Evolutionary conservation across 2,797 vertebrate species (phyloP).

Genomic region (Coluber constrictor): DNA sequence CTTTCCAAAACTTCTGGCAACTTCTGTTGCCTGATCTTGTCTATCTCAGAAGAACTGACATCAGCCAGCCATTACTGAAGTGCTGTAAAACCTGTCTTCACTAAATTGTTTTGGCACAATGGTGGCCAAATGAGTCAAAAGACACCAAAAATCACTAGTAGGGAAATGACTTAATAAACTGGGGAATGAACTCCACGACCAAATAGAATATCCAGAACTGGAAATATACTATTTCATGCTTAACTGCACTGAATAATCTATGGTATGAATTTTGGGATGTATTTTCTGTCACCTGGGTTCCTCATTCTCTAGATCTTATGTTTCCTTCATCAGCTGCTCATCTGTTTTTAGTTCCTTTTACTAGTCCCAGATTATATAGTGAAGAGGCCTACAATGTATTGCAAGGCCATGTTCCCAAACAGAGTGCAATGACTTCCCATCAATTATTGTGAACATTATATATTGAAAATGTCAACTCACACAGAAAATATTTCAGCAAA

Average conservation of each 20-base stretch:
- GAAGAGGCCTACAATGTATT: neutral
- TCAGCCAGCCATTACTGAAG: neutral
- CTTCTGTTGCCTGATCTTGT: neutral
- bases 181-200: neutral
- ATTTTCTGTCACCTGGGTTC: neutral
- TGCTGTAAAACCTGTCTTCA: neutral
- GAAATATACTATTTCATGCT: neutral
- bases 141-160: neutral
- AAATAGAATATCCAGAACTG: neutral
- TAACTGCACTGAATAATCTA: neutral
- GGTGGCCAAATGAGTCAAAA: neutral
- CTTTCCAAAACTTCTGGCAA: neutral
- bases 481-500: neutral
- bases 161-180: neutral
- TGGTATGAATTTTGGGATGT: neutral
- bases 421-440: neutral
- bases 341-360: neutral
- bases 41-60: neutral
- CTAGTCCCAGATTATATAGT: neutral
- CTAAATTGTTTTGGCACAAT: neutral
- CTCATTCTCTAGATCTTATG: neutral
- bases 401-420: neutral
- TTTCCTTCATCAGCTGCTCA: neutral
- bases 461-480: neutral
- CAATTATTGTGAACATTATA: neutral